phyloP scores from a whole-genome alignment of 2,797 vertebrate genomes.

The Anabas testudineus region DNA sequence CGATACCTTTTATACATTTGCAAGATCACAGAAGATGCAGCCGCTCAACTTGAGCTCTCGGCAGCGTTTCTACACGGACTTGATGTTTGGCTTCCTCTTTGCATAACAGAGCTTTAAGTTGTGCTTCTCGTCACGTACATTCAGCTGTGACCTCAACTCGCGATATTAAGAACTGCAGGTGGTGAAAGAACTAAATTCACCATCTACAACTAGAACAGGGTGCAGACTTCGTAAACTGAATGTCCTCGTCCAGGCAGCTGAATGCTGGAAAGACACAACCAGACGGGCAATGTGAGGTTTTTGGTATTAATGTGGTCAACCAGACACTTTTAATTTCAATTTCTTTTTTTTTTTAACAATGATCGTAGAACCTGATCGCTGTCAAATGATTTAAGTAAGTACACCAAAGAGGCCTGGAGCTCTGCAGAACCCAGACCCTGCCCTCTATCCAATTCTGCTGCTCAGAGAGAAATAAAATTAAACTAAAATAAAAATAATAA shows the following conservation, averaged over 20 bases:
- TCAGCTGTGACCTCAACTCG: too few relatives aligned
- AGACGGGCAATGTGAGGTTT: constrained; percentile 37
- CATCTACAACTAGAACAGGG: too few relatives aligned
- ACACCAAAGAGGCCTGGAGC: constrained; percentile 63
- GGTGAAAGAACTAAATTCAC: too few relatives aligned
- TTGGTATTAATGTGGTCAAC: constrained; percentile 78
- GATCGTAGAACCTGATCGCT: constrained; percentile 72
- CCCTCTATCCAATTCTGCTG: constrained; percentile 58
- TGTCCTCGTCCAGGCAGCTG: background rate
- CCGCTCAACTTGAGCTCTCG: too few relatives aligned
- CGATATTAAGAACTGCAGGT: too few relatives aligned
- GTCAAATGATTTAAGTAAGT: constrained; percentile 68
- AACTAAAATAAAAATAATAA: constrained; percentile 43
- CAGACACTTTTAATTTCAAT: constrained; percentile 79
- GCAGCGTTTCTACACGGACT: too few relatives aligned
- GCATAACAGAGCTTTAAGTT: too few relatives aligned
- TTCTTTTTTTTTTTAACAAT: constrained; percentile 65
- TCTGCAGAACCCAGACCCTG: constrained; percentile 52
- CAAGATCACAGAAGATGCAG: too few relatives aligned
- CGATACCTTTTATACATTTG: too few relatives aligned
- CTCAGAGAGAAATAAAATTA: constrained; percentile 63
- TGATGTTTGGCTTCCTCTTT: too few relatives aligned
- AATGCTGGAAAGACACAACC: constrained; percentile 46
- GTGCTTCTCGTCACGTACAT: too few relatives aligned
- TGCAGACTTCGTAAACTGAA: too few relatives aligned